Evolutionary conservation across 2,797 vertebrate genomes (phyloP), one percentile per base, ranked within the genome.

Genomic region (Sternotherus odoratus): DNA sequence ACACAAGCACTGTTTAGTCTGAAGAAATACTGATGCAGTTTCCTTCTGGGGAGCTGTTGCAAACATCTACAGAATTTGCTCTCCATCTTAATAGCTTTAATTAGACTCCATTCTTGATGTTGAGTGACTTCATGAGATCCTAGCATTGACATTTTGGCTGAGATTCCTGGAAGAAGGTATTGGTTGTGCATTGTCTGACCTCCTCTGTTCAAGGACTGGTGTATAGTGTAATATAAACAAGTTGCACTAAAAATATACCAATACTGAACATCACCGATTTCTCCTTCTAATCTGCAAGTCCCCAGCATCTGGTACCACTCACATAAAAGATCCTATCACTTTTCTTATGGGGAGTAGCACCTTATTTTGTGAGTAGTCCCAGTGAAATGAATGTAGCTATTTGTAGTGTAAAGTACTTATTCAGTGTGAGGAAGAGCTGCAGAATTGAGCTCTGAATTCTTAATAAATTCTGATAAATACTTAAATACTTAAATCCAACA

Each of bases 21-120:
- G 57, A 60, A 60, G 30, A 60, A 60, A 30, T 33, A 33, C 15
- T 60, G 30, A 33, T 60, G 57, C 3, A 8, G 57, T 60, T 60
- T 60, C 12, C 5, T 60, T 33, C 30, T 30, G 57, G 12, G 57
- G 30, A 60, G 93, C 84, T 39, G 26, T 39, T 92, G 72, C 80
- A 81, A 95, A 82, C 54, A 93, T 33, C 86, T 87, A 81, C 3
- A 91, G 81, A 86, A 84, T 87, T 86, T 95, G 46, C 86, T 92
- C 53, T 60, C 28, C 24, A 30, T 60, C 57, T 60, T 16, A 60
- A 60, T 33, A 33, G 33, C 30, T 60, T 60, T 60, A 66, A 26
- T 8, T 66, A 39, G 17, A 36, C 21, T 69, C n/a, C 17, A 39
- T 69, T 39, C 66, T 39, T 39, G n/a, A 69, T 36, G 36, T 5